Evolutionary conservation across 2,888 invertebrate genomes (phyloP).

Genomic region (Griposia aprilina): DNA sequence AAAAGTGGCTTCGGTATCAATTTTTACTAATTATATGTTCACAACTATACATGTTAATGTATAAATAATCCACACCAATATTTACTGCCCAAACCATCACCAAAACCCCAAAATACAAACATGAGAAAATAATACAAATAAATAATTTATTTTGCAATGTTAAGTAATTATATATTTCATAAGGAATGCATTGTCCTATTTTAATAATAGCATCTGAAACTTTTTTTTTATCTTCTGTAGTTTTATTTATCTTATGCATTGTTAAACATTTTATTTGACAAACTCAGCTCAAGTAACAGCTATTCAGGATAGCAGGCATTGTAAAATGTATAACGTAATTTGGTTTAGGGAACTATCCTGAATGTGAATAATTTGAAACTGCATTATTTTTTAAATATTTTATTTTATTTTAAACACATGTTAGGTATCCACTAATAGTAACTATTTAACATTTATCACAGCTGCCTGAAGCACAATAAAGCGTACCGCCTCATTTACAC

Average conservation of each 20-base stretch:
- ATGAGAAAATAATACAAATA: background rate
- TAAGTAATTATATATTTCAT: background rate
- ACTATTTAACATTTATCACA: conserved; percentile 43
- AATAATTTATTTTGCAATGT: background rate
- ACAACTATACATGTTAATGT: background rate
- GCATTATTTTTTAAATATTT: conserved; percentile 36
- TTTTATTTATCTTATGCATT: background rate
- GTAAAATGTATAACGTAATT: background rate
- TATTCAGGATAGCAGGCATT: background rate
- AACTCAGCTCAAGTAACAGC: background rate
- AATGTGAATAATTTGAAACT: conserved; percentile 46
- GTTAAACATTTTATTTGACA: background rate
- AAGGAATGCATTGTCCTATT: background rate
- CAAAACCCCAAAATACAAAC: background rate
- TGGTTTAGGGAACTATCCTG: conserved; percentile 1
- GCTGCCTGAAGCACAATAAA: conserved; percentile 53
- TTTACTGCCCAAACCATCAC: conserved; percentile 6
- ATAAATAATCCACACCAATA: conserved; percentile 12
- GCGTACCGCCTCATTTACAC: conserved; percentile 19
- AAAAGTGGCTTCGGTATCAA: too few relatives aligned
- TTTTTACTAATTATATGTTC: too few relatives aligned
- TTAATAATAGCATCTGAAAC: background rate
- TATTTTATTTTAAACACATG: conserved; percentile 47
- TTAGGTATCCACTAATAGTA: conserved; percentile 25
- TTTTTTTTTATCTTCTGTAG: background rate